A percentile compares a stretch with the other conserved stretches of the same genome.
Conservation (phyloP, 2,888 invertebrate genomes). For the Caenorhabditis japonica region DNA sequence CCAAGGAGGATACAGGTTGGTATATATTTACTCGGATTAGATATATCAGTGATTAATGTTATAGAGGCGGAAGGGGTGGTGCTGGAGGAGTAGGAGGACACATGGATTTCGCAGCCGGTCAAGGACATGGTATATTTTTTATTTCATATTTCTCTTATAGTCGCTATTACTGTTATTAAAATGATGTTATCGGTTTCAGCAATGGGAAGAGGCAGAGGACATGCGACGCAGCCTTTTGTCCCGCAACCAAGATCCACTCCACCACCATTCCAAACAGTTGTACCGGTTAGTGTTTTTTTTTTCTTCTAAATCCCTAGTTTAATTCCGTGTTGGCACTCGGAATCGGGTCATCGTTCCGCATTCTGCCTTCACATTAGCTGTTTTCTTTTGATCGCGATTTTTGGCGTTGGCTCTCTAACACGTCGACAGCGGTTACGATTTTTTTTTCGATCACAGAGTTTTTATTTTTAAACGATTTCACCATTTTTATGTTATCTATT, state of each 20-base stretch:
- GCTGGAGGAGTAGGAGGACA: conserved; percentile 35
- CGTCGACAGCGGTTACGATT: too few species aligned
- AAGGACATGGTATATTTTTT: conserved; percentile 25
- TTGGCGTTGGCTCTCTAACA: too few species aligned
- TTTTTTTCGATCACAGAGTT: too few species aligned
- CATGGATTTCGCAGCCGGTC: conserved; percentile 29
- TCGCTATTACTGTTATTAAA: not conserved
- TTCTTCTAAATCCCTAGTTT: not conserved
- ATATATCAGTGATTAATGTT: conserved; percentile 10
- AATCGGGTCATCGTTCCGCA: too few species aligned
- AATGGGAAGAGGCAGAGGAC: conserved; percentile 42
- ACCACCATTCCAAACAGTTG: conserved; percentile 15
- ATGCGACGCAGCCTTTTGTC: conserved; percentile 10
- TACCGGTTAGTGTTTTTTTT: conserved; percentile 8
- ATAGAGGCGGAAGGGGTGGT: conserved; percentile 34
- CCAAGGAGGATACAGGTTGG: conserved; percentile 27
- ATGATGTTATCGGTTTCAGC: conserved; percentile 29
- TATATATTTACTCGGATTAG: not conserved
- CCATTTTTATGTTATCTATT: too few species aligned
- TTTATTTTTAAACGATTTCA: too few species aligned
- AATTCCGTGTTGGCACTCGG: too few species aligned
- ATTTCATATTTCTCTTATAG: not conserved
- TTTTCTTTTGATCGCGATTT: too few species aligned
- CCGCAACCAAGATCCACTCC: conserved; percentile 14
- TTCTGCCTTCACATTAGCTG: too few species aligned